phyloP scores from a whole-genome alignment of 2,888 invertebrate species.

The Spodoptera exigua region DNA sequence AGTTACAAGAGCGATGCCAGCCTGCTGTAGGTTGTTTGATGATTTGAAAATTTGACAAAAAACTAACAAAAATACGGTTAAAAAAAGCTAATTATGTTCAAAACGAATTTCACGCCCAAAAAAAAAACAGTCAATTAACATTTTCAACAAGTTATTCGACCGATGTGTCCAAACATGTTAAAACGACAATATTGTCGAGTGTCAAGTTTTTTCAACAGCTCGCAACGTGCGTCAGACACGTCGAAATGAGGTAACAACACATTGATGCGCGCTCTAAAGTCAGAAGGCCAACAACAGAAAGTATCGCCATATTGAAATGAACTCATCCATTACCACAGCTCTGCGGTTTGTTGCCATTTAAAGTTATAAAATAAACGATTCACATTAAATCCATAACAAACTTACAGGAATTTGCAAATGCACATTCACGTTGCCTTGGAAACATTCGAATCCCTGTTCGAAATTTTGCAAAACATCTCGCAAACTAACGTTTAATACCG shows the following conservation, averaged over 20 bases:
- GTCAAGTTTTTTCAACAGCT: slow-evolving; percentile 31
- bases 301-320: slow-evolving; percentile 41
- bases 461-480: slow-evolving; percentile 50
- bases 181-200: slow-evolving; percentile 28
- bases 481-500: slow-evolving; percentile 50
- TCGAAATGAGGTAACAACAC: slow-evolving; percentile 23
- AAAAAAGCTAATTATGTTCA: neutral
- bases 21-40: too few relatives aligned
- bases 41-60: too few relatives aligned
- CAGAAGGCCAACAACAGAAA: slow-evolving; percentile 55
- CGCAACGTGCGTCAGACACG: slow-evolving; percentile 30
- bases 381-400: slow-evolving; percentile 41
- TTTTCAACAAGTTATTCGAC: slow-evolving; percentile 22
- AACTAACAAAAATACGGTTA: neutral
- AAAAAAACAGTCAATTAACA: slow-evolving; percentile 14
- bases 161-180: slow-evolving; percentile 23
- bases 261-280: slow-evolving; percentile 28
- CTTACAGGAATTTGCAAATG: slow-evolving; percentile 34
- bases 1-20: too few relatives aligned
- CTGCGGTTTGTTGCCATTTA: slow-evolving; percentile 41
- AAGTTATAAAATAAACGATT: slow-evolving; percentile 39
- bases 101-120: slow-evolving; percentile 4
- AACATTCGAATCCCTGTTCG: slow-evolving; percentile 18
- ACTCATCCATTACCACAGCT: slow-evolving; percentile 36
- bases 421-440: slow-evolving; percentile 44